Base-by-base conservation (phyloP, 2,888 invertebrate genomes). In the Sepiola atlantica region DNA sequence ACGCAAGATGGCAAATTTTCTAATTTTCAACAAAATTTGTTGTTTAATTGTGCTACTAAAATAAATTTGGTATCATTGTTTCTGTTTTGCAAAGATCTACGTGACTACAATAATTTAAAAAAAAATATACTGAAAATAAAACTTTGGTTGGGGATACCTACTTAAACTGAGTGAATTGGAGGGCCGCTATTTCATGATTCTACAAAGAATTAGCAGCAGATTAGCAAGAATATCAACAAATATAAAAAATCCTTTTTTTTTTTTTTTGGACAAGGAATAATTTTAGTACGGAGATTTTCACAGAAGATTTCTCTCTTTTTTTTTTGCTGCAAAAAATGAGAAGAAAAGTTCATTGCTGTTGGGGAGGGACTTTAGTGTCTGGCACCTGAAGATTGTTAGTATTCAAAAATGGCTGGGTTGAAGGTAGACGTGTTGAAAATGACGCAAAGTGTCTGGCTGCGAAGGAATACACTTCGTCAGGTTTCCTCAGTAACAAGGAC, bases 391-490 rank as follows among this genome's bases (percentile, higher is more conserved):
- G 96, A 24, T 96, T 96, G 91, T 95, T 96, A 18, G 97, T 96
- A 28, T 96, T 96, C 94, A 96, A 94, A 94, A 96, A 97, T 0
- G 97, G 96, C 32, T 96, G 95, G 0, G 95, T 94, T 24, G 96
- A 95, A n/a, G 96, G 96, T 95, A 97, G 96, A 2, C 96, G 95
- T 18, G 96, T 95, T 54, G 97, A 97, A 95, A 97, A 97, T 1
- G 97, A 96, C 35, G 97, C 95, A 95, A 97, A 97, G 95, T 97
- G 97, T 93, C 97, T 97, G 6, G 97, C 97, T 93, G 97, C 96
- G 95, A 97, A 97, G 45, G 96, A 95, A 18, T 97, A 95, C 93
- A 97, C 96, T 95, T 97, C 97, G 21, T 97, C 96, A 14, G 97
- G 97, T 95, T 97, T 97, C 95, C 97, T 95, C 61, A 97, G 96